These are phyloP conservation scores for Stichodactyla mertensii DNA, from an alignment of 64 coral and sea anemone genomes.

Conservation along the genomic window DNA sequence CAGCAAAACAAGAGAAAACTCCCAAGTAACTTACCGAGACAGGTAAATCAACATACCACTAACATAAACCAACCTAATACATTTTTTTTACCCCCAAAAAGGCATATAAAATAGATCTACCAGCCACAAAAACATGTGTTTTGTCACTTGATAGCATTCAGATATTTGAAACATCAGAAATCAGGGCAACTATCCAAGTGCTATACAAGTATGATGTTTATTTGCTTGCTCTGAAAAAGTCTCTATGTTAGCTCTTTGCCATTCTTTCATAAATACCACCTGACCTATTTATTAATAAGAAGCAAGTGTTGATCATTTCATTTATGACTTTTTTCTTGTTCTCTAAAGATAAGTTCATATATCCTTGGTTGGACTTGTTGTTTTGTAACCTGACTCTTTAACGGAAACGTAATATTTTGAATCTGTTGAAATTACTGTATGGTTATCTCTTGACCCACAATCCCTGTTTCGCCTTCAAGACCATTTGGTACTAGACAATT, in stretches of 20 bases:
- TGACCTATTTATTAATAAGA: not conserved
- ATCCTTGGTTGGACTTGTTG: not conserved
- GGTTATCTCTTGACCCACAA: slow-evolving; percentile 13
- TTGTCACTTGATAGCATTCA: slow-evolving; percentile 18
- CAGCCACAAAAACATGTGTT: slow-evolving; percentile 21
- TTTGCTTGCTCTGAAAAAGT: not conserved
- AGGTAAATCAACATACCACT: not conserved
- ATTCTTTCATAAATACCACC: not conserved
- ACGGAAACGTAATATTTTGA: slow-evolving; percentile 21
- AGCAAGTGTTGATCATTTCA: not conserved
- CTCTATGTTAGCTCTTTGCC: not conserved
- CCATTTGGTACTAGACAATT: slow-evolving; percentile 8
- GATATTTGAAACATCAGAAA: slow-evolving; percentile 16
- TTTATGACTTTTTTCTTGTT: slow-evolving; percentile 5
- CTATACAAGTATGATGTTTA: not conserved
- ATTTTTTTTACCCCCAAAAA: not conserved
- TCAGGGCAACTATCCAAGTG: slow-evolving; percentile 16
- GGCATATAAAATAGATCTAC: not conserved
- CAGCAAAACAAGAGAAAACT: slow-evolving; percentile 35
- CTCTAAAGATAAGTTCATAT: not conserved
- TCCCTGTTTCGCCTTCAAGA: not conserved
- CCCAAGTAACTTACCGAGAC: slow-evolving; percentile 19
- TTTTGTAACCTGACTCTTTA: slow-evolving; percentile 9
- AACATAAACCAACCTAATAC: not conserved
- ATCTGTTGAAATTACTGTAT: slow-evolving; percentile 16